These are phyloP conservation scores for Verasper variegatus DNA, from an alignment of 2,113 vertebrate species.

Conservation along the genomic window DNA sequence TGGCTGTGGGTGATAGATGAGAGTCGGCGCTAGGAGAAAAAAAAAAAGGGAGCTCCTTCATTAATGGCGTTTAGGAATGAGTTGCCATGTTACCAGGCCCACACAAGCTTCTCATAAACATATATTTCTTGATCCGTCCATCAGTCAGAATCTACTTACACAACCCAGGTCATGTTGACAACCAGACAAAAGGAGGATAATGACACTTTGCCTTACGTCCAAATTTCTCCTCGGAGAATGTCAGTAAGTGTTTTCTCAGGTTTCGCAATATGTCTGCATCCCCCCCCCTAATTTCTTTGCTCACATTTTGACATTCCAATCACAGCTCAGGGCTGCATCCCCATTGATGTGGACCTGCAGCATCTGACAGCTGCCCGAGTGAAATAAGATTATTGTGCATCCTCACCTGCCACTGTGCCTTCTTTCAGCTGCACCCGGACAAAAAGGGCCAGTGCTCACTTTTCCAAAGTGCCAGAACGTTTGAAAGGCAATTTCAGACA, in stretches of 20 bases:
- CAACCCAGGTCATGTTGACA: not conserved
- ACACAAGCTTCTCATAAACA: constrained; percentile 18
- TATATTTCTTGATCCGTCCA: not conserved
- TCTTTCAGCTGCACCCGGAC: constrained; percentile 32
- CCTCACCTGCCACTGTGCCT: constrained; percentile 50
- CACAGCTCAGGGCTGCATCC: constrained; percentile 1
- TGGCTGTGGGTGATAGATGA: constrained; percentile 68
- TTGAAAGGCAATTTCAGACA: constrained; percentile 77
- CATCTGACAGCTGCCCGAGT: constrained; percentile 41
- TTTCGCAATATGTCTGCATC: not conserved
- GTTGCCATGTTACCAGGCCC: constrained; percentile 60
- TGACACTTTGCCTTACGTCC: not conserved
- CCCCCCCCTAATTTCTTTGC: not conserved
- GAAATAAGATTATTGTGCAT: constrained; percentile 48
- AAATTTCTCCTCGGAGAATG: not conserved
- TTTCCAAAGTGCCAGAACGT: constrained; percentile 63
- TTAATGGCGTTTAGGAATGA: constrained; percentile 71
- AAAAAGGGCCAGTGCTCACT: constrained; percentile 53
- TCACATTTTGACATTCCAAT: constrained; percentile 29
- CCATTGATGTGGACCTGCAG: constrained; percentile 25
- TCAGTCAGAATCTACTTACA: not conserved
- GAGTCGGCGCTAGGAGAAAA: constrained; percentile 11
- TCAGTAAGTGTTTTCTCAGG: not conserved
- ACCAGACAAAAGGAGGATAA: constrained; percentile 1
- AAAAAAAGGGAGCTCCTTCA: constrained; percentile 40